Evolutionary conservation across 2,797 vertebrate species (phyloP).

Genomic region (Etheostoma nigrum): DNA sequence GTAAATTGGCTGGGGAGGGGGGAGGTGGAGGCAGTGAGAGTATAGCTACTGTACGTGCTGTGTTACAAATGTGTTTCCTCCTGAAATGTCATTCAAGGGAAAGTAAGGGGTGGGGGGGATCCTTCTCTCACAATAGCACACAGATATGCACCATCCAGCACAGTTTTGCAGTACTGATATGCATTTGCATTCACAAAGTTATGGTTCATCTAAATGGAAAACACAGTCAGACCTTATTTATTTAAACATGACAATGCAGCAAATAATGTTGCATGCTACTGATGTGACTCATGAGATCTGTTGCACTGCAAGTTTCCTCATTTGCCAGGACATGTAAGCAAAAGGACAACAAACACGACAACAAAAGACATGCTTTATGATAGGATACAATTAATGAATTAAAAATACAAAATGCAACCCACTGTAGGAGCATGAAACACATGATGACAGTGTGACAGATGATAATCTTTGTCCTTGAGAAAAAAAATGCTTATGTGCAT

Average conservation of each 20-base stretch:
- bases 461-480: slow-evolving; percentile 10
- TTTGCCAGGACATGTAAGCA: background rate
- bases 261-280: background rate
- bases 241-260: slow-evolving; percentile 7
- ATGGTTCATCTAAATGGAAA: background rate
- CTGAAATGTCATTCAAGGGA: slow-evolving; percentile 74
- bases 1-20: slow-evolving; percentile 54
- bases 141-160: background rate
- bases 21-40: slow-evolving; percentile 24
- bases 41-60: slow-evolving; percentile 78
- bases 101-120: slow-evolving; percentile 52
- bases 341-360: background rate
- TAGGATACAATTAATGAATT: background rate
- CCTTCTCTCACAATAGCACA: slow-evolving; percentile 27
- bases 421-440: background rate
- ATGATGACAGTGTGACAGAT: too few relatives aligned
- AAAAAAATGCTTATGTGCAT: background rate
- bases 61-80: slow-evolving; percentile 75
- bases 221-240: background rate
- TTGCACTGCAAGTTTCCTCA: background rate
- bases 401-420: background rate
- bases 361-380: background rate
- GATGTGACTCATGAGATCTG: background rate
- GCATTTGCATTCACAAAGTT: background rate
- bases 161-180: background rate